Base-by-base conservation (phyloP, 1,140 invertebrate species). In the Drosophila nigrodunni region DNA sequence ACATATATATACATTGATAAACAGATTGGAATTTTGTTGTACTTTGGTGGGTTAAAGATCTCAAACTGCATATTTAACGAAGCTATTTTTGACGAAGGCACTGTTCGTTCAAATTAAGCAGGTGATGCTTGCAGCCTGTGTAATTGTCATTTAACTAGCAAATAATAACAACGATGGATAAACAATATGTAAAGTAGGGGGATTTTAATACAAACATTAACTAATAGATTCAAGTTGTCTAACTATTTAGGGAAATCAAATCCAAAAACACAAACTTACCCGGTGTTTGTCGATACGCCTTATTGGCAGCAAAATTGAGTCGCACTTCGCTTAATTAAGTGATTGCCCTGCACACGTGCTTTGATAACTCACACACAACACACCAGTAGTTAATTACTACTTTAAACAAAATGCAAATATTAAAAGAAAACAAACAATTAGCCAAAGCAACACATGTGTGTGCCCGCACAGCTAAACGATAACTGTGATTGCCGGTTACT, bases 101-200 rank as follows among this genome's bases (percentile, higher is more conserved):
- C 13, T 7, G 8, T 47, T 39, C 30, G 30, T 61, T 49, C 3
- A 25, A 4, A 39, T n/a, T 15, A 11, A 11, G 7, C 10, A 30
- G 25, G 25, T 6, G 25, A 0, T 30, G 25, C 25, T 6, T 6
- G 25, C 25, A 30, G 3, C 25, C 25, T 30, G 10, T 44, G 9
- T 43, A 41, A 58, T 50, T 35, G 7, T 13, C n/a, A 65, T 66
- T 72, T 72, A 30, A 41, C 58, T 66, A 72, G 21, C 61, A 58
- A 58, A 66, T 35, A 66, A 41, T 5, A 65, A 49, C 21, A 72
- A 25, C 2, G 1, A 4, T 50, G 5, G 34, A 6, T 58, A 25
- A 65, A 57, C 25, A 72, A 7, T 35, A 13, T 13, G 5, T 8
- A 10, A 39, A 18, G 13, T 9, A 9, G n/a, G 15, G 35, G 37